A percentile compares a stretch with the other conserved stretches of the same genome.
These are phyloP conservation scores for Epinotia ramella DNA, from an alignment of 2,888 invertebrate genomes.

Conservation along the genomic window DNA sequence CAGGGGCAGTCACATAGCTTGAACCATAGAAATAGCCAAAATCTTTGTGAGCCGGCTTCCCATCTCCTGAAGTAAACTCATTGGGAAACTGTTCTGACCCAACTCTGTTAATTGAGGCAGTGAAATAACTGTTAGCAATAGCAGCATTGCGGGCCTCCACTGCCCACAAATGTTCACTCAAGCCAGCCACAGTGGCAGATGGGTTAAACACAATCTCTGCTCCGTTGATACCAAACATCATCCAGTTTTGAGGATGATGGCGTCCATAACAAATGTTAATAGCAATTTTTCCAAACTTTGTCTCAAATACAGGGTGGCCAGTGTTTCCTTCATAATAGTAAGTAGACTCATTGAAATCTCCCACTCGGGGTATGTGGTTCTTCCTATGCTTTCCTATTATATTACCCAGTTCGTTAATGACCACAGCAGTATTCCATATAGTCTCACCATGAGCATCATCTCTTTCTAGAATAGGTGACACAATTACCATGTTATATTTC, in stretches of 20 bases:
- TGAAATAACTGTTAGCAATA: conserved; percentile 97
- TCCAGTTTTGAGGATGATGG: conserved; percentile 99
- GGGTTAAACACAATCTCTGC: conserved; percentile 99
- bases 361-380: conserved; percentile 99
- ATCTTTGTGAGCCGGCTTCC: conserved; percentile 92
- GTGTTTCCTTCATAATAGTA: conserved; percentile 98
- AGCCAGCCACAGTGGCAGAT: conserved; percentile 94
- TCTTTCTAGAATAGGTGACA: conserved; percentile 97
- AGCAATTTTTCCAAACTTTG: conserved; percentile 94
- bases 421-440: conserved; percentile 98
- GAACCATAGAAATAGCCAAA: conserved; percentile 99
- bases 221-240: conserved; percentile 98
- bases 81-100: conserved; percentile 94
- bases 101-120: conserved; percentile 97
- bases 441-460: conserved; percentile 94
- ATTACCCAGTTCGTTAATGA: conserved; percentile 94
- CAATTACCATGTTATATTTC: conserved; percentile 95
- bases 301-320: conserved; percentile 97
- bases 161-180: conserved; percentile 97
- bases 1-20: conserved; percentile 96
- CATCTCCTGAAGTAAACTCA: conserved; percentile 84
- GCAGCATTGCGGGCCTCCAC: conserved; percentile 98
- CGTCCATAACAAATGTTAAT: conserved; percentile 99
- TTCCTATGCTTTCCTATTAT: conserved; percentile 98
- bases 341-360: conserved; percentile 99